Evolutionary conservation across 2,113 vertebrate species (phyloP), one percentile per base, ranked within the genome.

Genomic region (Zingel zingel): DNA sequence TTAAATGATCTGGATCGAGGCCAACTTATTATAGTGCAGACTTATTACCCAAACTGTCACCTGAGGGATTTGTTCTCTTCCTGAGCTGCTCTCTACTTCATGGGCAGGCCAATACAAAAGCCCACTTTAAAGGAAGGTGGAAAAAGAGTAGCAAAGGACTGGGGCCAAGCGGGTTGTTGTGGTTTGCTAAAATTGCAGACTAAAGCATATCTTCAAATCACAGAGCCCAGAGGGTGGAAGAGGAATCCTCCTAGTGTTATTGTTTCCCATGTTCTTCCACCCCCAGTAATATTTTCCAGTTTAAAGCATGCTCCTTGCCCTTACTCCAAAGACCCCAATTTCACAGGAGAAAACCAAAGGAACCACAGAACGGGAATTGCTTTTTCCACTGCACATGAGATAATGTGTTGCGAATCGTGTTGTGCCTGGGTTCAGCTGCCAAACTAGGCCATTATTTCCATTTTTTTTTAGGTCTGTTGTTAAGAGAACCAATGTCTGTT

Each of bases 191-290:
- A 93, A 84, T 75, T 91, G 92, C 90, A 86, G 86, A 89, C 88
- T 74, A 43, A 81, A 89, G 90, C 86, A 89, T 85, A 84, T 94
- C 78, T 88, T 53, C 45, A 78, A 90, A 88, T 93, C 86, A 79
- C 43, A 63, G 69, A 84, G 76, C 81, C 87, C 84, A 73, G 75
- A 90, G 88, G 88, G 92, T 91, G 85, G 87, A 89, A 92, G 93
- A 92, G 74, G 86, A 91, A 74, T 89, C 87, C 91, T 90, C 74
- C 51, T 75, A 14, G 78, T 93, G 90, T 93, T 94, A 89, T 93
- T 93, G 91, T 94, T 93, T 93, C 91, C 90, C 93, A 94, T 94
- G 94, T 94, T 94, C 90, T 88, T 85, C 83, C 88, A 91, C 82
- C 88, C 79, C 18, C 39, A 19, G 86, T 91, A 88, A 93, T 91